These are phyloP conservation scores for Trichosurus vulpecula DNA, from an alignment of 2,797 vertebrate genomes.

Conservation along the genomic window DNA sequence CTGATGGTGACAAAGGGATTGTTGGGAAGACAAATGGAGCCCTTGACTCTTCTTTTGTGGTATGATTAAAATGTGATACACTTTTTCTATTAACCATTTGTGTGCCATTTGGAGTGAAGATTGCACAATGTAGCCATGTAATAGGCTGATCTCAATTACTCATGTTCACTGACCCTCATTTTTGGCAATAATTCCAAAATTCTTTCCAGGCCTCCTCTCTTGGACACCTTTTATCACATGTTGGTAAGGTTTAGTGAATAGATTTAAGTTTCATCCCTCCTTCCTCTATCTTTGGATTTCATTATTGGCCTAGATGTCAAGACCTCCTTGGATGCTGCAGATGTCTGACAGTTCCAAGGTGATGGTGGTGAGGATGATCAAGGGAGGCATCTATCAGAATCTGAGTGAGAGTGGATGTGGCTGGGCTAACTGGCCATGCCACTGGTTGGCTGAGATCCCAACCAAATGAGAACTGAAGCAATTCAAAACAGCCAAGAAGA, in stretches of 20 bases:
- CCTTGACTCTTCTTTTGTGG: background rate
- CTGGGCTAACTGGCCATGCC: background rate
- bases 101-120: background rate
- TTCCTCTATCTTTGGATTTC: constrained; percentile 46
- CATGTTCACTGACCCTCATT: background rate
- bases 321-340: background rate
- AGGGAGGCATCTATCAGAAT: background rate
- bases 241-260: constrained; percentile 46
- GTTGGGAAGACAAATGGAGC: background rate
- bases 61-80: background rate
- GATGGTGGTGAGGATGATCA: background rate
- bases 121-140: background rate
- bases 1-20: background rate
- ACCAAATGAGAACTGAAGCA: background rate
- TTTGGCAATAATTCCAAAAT: background rate
- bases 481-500: constrained; percentile 35
- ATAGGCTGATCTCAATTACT: background rate
- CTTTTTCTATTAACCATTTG: background rate
- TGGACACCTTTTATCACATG: background rate
- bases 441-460: background rate
- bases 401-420: background rate
- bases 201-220: background rate
- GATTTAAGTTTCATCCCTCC: constrained; percentile 19
- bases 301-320: background rate
- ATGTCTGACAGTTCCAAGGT: background rate